phyloP scores from a whole-genome alignment of 1,140 invertebrate genomes.

The Neodiprion fabricii region DNA sequence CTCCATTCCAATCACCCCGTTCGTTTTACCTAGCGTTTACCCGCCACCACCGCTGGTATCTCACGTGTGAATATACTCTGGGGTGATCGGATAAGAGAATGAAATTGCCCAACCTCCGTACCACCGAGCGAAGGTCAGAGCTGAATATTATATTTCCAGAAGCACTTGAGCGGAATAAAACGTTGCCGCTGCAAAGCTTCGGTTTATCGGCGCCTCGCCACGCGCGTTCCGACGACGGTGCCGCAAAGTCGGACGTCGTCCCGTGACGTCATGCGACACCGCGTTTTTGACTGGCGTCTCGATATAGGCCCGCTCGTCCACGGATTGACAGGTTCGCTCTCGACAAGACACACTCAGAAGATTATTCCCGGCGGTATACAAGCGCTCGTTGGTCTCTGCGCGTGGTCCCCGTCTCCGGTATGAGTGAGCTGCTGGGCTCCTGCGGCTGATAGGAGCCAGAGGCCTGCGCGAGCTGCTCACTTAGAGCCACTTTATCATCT shows the following conservation, averaged over 20 bases:
- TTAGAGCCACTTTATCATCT: constrained; percentile 53
- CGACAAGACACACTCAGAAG: constrained; percentile 37
- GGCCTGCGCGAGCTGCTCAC: constrained; percentile 31
- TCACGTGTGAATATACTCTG: no score
- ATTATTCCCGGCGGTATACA: constrained; percentile 16
- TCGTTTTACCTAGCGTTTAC: no score
- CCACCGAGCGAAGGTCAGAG: no score
- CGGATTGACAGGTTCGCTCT: constrained; percentile 48
- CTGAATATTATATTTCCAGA: not conserved
- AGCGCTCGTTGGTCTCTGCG: constrained; percentile 11
- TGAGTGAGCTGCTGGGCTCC: not conserved
- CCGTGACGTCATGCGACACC: constrained; percentile 42
- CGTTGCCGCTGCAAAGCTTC: not conserved
- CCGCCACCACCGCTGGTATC: no score
- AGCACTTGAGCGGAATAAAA: constrained; percentile 1
- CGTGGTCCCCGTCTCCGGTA: not conserved
- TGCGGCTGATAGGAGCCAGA: constrained; percentile 47
- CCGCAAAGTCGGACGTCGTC: constrained; percentile 42
- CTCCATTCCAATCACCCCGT: no score
- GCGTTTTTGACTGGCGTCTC: constrained; percentile 15
- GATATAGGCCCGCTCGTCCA: constrained; percentile 25
- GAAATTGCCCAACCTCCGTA: no score
- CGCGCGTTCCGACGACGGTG: constrained; percentile 31
- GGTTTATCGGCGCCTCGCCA: not conserved
- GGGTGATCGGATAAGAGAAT: no score